Conservation (phyloP, 1,140 invertebrate genomes). For the Andrena cerasifolii region DNA sequence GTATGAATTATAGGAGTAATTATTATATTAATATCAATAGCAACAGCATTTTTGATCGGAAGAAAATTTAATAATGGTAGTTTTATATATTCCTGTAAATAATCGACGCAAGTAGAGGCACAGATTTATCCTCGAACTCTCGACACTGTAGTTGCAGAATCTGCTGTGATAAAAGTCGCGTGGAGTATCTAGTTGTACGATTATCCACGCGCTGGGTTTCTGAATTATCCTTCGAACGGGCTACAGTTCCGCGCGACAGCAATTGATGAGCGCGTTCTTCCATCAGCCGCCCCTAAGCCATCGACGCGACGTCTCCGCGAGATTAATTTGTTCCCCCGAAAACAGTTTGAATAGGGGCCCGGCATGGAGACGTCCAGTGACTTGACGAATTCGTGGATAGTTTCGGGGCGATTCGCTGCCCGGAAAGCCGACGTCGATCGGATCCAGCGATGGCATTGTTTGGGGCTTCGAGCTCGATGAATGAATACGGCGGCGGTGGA, state of each 20-base stretch:
- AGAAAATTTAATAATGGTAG: too few species aligned
- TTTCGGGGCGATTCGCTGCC: conserved; percentile 7
- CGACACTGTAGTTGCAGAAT: background rate
- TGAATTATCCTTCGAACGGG: background rate
- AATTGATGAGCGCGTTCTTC: conserved; percentile 15
- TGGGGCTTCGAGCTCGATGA: background rate
- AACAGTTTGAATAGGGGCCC: background rate
- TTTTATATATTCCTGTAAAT: too few species aligned
- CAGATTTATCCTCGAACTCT: too few species aligned
- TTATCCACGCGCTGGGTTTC: background rate
- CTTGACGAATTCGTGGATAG: conserved; percentile 14
- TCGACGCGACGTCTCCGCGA: too few species aligned
- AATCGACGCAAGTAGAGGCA: too few species aligned
- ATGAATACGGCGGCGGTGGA: background rate
- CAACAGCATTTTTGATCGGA: too few species aligned
- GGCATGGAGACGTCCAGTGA: background rate
- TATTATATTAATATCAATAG: too few species aligned
- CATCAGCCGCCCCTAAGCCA: background rate
- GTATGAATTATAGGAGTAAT: too few species aligned
- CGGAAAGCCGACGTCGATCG: background rate
- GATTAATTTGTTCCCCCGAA: conserved; percentile 38
- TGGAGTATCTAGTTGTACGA: background rate
- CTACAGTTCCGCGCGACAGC: background rate
- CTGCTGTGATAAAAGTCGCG: too few species aligned
- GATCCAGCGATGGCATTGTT: conserved; percentile 21